Base-by-base conservation (phyloP, 2,797 vertebrate genomes). In the Manis pentadactyla region DNA sequence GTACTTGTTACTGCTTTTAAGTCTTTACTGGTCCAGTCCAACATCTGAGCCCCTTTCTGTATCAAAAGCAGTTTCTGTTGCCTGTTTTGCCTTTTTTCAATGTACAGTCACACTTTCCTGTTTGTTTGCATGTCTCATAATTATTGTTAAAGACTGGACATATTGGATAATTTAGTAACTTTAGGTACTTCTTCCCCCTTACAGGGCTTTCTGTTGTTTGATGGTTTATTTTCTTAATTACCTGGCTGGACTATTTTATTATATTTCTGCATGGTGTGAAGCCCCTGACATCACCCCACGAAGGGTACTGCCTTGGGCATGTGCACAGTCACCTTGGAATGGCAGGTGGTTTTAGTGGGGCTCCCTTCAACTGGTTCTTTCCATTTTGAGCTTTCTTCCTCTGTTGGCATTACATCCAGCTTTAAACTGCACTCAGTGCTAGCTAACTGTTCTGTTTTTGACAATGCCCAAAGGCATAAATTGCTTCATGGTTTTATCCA, bases 131-230 rank as follows among this genome's bases (percentile, higher is more conserved):
- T 93, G 23, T 55, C 5, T 66, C 5, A 15, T 63, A 78, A 68
- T 82, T 86, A 92, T 39, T 97, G 42, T 71, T 49, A 10, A 88
- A 81, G 84, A 68, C 31, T 82, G n/a, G 14, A 39, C 27, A 61
- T 57, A 77, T 42, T 89, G 19, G 42, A 61, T 27, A 83, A 68
- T 85, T 89, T 21, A 59, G 12, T 18, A 88, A n/a, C 37, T 95
- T 19, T 37, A 77, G 19, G 23, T 69, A 27, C 1, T 81, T 23
- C 11, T 57, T 27, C 25, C 18, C n/a, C 8, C n/a, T 84, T 73
- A 46, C 17, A 87, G 29, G 49, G 7, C 4, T 92, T 75, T 51
- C 42, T 94, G 2, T 71, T 73, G 14, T 46, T 49, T 71, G 13
- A 23, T 57, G 77, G 6, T 63, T 93, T 88, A 19, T 92, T 85